Evolutionary conservation across 2,113 vertebrate genomes (phyloP).

Genomic region (Lontra canadensis): DNA sequence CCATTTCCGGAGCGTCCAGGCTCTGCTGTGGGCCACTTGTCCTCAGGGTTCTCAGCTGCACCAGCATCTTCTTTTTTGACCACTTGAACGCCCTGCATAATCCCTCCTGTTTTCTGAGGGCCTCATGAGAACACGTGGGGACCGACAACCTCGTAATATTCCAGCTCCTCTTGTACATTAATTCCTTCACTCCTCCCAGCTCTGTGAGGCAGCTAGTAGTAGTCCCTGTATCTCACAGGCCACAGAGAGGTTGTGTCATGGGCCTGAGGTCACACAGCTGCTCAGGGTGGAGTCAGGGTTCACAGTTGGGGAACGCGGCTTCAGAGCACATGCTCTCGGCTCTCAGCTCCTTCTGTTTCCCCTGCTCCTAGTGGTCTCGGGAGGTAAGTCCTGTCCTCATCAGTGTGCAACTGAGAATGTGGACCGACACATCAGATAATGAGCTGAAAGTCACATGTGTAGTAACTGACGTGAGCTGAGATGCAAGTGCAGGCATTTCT

Average conservation of each 20-base stretch:
- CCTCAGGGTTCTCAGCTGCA: background rate
- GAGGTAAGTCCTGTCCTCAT: background rate
- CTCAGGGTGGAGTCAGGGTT: background rate
- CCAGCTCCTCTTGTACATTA: background rate
- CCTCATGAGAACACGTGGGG: background rate
- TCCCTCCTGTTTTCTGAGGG: background rate
- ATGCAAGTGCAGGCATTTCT: background rate
- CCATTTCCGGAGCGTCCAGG: accelerated
- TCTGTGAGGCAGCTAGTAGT: background rate
- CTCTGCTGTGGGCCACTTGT: background rate
- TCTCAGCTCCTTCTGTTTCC: accelerated
- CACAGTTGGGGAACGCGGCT: accelerated
- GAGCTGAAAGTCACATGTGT: background rate
- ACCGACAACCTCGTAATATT: accelerated
- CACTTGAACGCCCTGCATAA: accelerated
- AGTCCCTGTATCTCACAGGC: background rate
- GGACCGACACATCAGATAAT: background rate
- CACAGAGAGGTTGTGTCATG: background rate
- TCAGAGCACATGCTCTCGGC: background rate
- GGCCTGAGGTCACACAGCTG: background rate
- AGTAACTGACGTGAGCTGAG: background rate
- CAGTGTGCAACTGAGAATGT: background rate
- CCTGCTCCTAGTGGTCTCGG: accelerated
- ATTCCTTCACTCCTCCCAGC: background rate
- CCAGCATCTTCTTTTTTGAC: background rate